Evolutionary conservation across 2,113 vertebrate species (phyloP).

Genomic region (Chamaetylas fuelleborni): DNA sequence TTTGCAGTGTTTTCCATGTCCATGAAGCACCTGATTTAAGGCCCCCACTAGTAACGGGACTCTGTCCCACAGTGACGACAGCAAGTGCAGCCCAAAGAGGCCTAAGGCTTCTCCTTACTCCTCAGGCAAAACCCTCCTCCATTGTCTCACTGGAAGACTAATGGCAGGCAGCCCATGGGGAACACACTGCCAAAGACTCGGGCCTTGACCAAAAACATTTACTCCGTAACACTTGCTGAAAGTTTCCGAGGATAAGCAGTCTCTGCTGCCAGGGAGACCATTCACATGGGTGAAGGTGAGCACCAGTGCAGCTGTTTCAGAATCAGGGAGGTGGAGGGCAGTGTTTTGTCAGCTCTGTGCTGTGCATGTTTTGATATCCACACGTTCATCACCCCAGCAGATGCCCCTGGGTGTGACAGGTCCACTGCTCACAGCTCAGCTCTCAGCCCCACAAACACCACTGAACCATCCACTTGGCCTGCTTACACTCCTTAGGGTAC

Average conservation of each 20-base stretch:
- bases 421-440: neutral
- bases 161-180: neutral
- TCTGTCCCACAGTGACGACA: neutral
- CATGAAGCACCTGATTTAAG: neutral
- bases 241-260: neutral
- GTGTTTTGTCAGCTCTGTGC: conserved; percentile 15
- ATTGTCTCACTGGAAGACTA: neutral
- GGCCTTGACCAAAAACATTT: neutral
- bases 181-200: neutral
- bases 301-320: neutral
- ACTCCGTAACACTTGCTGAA: neutral
- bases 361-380: neutral
- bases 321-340: neutral
- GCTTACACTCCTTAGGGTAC: neutral
- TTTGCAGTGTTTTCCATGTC: neutral
- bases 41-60: neutral
- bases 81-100: neutral
- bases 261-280: neutral
- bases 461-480: neutral
- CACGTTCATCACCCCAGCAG: neutral
- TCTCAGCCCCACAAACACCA: neutral
- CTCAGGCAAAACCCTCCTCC: neutral
- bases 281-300: neutral
- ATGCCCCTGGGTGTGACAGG: neutral
- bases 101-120: neutral